phyloP scores from a whole-genome alignment of 2,797 vertebrate species.

The Rhadinocentrus ornatus region DNA sequence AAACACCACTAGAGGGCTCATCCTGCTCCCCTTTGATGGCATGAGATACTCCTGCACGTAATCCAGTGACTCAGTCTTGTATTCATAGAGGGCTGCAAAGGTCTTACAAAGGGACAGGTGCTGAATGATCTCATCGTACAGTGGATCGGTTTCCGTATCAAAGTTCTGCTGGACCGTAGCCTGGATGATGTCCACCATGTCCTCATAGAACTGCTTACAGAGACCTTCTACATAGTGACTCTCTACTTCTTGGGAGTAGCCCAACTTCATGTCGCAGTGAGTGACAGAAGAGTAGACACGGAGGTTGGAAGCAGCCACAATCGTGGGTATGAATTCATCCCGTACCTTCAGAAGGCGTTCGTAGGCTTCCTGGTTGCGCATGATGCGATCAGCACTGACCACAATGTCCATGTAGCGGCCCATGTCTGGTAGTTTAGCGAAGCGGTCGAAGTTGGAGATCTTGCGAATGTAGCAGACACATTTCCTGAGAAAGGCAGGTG shows the following conservation, averaged over 20 bases:
- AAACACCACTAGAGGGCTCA: constrained; percentile 90
- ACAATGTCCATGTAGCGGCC: constrained; percentile 94
- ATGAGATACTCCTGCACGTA: constrained; percentile 91
- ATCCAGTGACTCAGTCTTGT: constrained; percentile 91
- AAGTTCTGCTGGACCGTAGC: constrained; percentile 98
- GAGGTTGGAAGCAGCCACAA: constrained; percentile 95
- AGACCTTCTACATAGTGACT: constrained; percentile 98
- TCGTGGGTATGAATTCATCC: constrained; percentile 97
- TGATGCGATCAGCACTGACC: constrained; percentile 84
- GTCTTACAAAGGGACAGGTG: constrained; percentile 95
- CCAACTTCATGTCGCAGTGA: constrained; percentile 98
- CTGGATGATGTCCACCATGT: constrained; percentile 99
- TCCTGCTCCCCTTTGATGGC: constrained; percentile 89
- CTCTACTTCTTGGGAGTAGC: constrained; percentile 97
- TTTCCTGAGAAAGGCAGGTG: constrained; percentile 97
- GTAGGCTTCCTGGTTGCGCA: constrained; percentile 93
- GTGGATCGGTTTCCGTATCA: constrained; percentile 91
- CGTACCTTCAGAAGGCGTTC: constrained; percentile 96
- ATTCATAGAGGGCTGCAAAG: constrained; percentile 90
- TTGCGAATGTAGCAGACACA: constrained; percentile 99
- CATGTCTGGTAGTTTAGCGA: constrained; percentile 96
- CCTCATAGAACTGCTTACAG: constrained; percentile 98
- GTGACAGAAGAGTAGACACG: constrained; percentile 97
- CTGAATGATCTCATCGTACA: constrained; percentile 96
- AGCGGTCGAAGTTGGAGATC: constrained; percentile 97